phyloP scores from a whole-genome alignment of 1,140 invertebrate species.

The Palaemon carinicauda region DNA sequence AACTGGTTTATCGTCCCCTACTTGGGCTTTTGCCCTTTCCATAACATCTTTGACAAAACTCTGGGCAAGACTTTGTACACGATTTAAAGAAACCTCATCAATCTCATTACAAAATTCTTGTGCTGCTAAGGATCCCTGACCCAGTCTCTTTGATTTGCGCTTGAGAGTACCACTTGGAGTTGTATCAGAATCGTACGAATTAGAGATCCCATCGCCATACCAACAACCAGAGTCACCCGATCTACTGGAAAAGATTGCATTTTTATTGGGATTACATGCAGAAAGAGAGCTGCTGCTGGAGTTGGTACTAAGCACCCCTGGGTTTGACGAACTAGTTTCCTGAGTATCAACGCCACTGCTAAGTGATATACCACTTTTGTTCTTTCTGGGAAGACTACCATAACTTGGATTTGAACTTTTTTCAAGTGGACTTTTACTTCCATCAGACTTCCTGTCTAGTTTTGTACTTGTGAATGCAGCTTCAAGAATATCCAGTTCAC shows the following conservation, averaged over 20 bases:
- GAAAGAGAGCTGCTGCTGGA: neutral
- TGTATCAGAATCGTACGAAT: no score
- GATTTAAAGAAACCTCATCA: neutral
- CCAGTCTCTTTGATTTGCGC: no score
- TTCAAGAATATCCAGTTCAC: no score
- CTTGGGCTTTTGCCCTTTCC: neutral
- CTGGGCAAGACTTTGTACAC: neutral
- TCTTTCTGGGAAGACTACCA: no score
- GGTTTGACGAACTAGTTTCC: neutral
- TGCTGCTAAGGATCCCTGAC: neutral
- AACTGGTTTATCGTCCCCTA: neutral
- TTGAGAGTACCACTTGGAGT: no score
- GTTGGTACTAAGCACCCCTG: neutral
- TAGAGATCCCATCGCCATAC: no score
- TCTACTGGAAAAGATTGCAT: neutral
- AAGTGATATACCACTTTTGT: slow-evolving; percentile 5
- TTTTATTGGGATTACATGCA: neutral
- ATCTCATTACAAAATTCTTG: neutral
- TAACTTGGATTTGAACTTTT: no score
- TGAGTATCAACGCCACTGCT: slow-evolving; percentile 43
- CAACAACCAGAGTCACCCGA: no score
- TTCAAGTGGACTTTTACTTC: no score
- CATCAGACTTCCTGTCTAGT: no score
- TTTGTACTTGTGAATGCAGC: no score
- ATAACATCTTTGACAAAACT: neutral